phyloP scores from a whole-genome alignment of 2,888 invertebrate species.

The Gastracanthus pulcherrimus region DNA sequence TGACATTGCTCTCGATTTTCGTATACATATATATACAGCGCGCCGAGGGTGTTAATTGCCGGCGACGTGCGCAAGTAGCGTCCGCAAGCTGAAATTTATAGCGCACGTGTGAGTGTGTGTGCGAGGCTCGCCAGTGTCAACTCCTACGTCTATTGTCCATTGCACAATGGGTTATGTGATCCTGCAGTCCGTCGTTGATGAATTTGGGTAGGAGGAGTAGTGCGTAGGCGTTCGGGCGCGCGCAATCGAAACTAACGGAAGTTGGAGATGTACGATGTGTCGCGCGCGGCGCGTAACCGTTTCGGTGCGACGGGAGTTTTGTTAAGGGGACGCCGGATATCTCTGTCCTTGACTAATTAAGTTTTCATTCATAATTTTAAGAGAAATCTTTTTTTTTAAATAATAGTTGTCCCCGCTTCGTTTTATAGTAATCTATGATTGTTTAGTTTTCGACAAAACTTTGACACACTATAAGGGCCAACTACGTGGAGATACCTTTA shows the following conservation, averaged over 20 bases:
- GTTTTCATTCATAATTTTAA: too few species aligned
- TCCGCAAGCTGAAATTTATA: not conserved
- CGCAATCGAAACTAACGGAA: not conserved
- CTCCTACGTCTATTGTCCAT: not conserved
- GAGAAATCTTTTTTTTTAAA: too few species aligned
- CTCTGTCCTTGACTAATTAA: too few species aligned
- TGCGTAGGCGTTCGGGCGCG: not conserved
- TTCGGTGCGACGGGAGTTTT: too few species aligned
- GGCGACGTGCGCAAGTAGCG: too few species aligned
- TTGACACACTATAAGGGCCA: too few species aligned
- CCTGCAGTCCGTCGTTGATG: not conserved
- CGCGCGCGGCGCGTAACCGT: not conserved
- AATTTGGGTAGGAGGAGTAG: slow-evolving; percentile 1
- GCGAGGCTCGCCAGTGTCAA: slow-evolving; percentile 1
- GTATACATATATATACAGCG: too few species aligned
- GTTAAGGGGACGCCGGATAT: too few species aligned
- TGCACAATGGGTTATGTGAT: not conserved
- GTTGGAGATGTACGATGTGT: not conserved
- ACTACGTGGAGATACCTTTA: too few species aligned
- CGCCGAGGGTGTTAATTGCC: not conserved
- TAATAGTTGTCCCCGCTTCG: too few species aligned
- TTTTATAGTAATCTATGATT: too few species aligned
- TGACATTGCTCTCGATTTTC: slow-evolving; percentile 10
- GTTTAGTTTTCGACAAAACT: too few species aligned
- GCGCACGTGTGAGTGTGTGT: not conserved